A percentile compares a stretch with the other conserved stretches of the same genome.
Evolutionary conservation across 1,140 invertebrate genomes (phyloP).

Genomic region (Aphelenchoides fujianensis): DNA sequence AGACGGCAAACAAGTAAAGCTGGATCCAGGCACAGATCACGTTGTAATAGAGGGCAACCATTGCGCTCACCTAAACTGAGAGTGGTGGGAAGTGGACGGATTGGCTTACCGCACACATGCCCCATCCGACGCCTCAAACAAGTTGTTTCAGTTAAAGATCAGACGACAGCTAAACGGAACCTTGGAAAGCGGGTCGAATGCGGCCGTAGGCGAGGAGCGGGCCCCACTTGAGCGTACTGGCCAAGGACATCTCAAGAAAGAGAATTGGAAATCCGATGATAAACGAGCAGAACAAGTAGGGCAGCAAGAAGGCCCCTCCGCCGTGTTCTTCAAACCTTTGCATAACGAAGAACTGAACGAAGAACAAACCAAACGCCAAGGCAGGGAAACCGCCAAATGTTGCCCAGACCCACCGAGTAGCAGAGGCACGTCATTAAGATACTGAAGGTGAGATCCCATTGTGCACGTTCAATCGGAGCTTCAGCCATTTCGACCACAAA

Average conservation of each 20-base stretch:
- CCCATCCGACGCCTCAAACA: conserved; percentile 28
- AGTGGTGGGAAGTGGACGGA: too few relatives aligned
- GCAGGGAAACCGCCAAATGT: conserved; percentile 32
- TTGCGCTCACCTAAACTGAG: too few relatives aligned
- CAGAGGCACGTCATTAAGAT: conserved; percentile 13
- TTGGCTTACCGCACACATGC: background rate
- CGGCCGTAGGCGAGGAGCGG: conserved; percentile 22
- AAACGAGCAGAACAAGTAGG: conserved; percentile 25
- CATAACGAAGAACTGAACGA: background rate
- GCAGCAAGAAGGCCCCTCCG: conserved; percentile 25
- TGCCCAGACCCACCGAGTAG: conserved; percentile 28
- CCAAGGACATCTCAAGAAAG: conserved; percentile 23
- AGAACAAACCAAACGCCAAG: conserved; percentile 14
- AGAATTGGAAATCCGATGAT: conserved; percentile 30
- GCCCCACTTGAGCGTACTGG: conserved; percentile 20
- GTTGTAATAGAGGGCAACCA: conserved; percentile 77
- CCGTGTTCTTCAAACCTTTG: background rate
- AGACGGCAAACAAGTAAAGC: conserved; percentile 84
- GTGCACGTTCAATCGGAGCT: background rate
- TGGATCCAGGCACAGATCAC: conserved; percentile 89
- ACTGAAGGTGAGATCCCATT: conserved; percentile 5
- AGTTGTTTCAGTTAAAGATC: too few relatives aligned
- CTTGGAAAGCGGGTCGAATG: conserved; percentile 24
- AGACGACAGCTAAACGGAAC: too few relatives aligned
- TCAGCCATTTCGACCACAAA: background rate